Evolutionary conservation across 2,888 invertebrate genomes (phyloP).

Genomic region (Tiliacea aurago): DNA sequence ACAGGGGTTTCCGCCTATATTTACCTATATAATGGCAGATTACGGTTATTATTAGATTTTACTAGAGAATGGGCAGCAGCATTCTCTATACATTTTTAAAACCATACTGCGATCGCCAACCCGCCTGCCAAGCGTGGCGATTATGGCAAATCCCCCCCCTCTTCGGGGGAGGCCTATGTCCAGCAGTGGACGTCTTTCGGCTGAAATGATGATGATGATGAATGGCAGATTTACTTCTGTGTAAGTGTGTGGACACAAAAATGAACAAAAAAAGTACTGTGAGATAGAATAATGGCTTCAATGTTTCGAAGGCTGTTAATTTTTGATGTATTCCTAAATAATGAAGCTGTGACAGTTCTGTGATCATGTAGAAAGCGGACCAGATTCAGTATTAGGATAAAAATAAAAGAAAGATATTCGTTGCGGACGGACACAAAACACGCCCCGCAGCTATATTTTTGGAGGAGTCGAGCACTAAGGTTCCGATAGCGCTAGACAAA

Average conservation of each 20-base stretch:
- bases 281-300: not conserved
- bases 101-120: too few species aligned
- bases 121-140: too few species aligned
- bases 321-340: constrained; percentile 29
- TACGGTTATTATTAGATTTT: too few species aligned
- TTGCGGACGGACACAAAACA: constrained; percentile 38
- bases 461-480: constrained; percentile 35
- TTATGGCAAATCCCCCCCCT: too few species aligned
- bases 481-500: constrained; percentile 55
- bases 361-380: constrained; percentile 33
- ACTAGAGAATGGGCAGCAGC: too few species aligned
- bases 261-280: not conserved
- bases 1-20: not conserved
- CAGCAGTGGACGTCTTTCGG: too few species aligned
- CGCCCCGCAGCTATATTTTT: constrained; percentile 57
- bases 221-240: not conserved
- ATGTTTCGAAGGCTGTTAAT: constrained; percentile 29
- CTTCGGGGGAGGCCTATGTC: too few species aligned
- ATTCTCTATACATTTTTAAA: too few species aligned
- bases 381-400: constrained; percentile 34
- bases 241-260: not conserved
- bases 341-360: constrained; percentile 26
- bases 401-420: constrained; percentile 48
- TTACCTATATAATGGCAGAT: not conserved
- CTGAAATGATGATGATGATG: too few species aligned